Evolutionary conservation across 2,888 invertebrate genomes (phyloP).

Genomic region (Choreutis nemorana): DNA sequence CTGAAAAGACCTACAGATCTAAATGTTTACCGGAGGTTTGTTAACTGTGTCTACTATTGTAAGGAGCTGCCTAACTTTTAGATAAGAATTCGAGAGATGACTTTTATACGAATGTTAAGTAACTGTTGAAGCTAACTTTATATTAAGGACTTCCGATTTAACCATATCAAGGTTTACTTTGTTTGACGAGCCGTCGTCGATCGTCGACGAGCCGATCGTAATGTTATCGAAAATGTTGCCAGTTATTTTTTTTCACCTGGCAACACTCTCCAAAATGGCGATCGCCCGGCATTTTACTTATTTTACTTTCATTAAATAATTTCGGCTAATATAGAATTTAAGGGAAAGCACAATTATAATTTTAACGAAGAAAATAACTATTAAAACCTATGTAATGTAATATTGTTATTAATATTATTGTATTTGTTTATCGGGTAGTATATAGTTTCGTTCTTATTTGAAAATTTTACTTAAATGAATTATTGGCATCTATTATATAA

Average conservation of each 20-base stretch:
- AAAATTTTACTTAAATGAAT: conserved; percentile 32
- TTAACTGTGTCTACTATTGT: conserved; percentile 42
- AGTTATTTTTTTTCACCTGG: conserved; percentile 23
- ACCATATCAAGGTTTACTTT: conserved; percentile 48
- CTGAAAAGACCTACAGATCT: no score
- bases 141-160: conserved; percentile 56
- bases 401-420: conserved; percentile 62
- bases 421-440: conserved; percentile 41
- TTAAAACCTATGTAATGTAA: conserved; percentile 56
- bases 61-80: conserved; percentile 58
- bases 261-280: conserved; percentile 21
- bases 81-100: conserved; percentile 63
- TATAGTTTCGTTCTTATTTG: conserved; percentile 30
- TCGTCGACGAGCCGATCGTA: conserved; percentile 13
- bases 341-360: conserved; percentile 55
- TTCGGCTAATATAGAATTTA: conserved; percentile 60
- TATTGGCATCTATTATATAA: conserved; percentile 15
- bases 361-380: conserved; percentile 36
- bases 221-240: conserved; percentile 15
- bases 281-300: not conserved
- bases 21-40: no score
- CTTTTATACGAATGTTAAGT: conserved; percentile 66
- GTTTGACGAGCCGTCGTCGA: conserved; percentile 16
- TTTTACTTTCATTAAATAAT: conserved; percentile 28
- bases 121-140: conserved; percentile 60